These are phyloP conservation scores for Magallana ariakensis DNA, from an alignment of 1,140 invertebrate genomes.

Conservation along the genomic window DNA sequence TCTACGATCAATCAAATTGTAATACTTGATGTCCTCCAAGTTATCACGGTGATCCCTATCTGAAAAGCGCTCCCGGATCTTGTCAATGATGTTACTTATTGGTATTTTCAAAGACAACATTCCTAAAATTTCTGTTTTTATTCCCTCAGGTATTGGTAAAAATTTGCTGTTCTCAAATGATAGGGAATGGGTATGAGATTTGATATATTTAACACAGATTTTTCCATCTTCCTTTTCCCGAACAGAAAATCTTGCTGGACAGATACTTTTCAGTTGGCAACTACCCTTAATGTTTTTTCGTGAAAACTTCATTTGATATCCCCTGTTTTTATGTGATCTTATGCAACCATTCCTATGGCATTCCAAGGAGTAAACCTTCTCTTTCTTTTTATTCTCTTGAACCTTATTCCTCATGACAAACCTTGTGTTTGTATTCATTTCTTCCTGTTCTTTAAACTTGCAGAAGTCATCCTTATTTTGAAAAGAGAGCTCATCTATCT, in stretches of 20 bases:
- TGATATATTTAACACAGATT: conserved; percentile 31
- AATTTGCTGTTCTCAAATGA: conserved; percentile 42
- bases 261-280: conserved; percentile 8
- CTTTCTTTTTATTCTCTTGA: conserved; percentile 4
- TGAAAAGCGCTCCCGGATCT: conserved; percentile 1
- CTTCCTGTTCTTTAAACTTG: background rate
- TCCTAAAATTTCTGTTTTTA: conserved; percentile 28
- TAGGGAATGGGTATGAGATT: conserved; percentile 41
- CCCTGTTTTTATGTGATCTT: conserved; percentile 18
- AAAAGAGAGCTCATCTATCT: background rate
- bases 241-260: conserved; percentile 30
- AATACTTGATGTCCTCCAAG: conserved; percentile 22
- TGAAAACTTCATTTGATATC: background rate
- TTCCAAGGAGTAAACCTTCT: background rate
- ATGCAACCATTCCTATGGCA: conserved; percentile 11
- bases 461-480: background rate
- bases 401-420: background rate
- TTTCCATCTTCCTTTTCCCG: background rate
- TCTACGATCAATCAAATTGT: conserved; percentile 30
- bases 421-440: background rate
- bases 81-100: conserved; percentile 31
- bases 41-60: conserved; percentile 31
- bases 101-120: conserved; percentile 37
- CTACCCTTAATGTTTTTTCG: conserved; percentile 24
- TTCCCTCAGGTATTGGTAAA: conserved; percentile 20